Conservation (phyloP, 2,797 vertebrate genomes). For the Falco cherrug region DNA sequence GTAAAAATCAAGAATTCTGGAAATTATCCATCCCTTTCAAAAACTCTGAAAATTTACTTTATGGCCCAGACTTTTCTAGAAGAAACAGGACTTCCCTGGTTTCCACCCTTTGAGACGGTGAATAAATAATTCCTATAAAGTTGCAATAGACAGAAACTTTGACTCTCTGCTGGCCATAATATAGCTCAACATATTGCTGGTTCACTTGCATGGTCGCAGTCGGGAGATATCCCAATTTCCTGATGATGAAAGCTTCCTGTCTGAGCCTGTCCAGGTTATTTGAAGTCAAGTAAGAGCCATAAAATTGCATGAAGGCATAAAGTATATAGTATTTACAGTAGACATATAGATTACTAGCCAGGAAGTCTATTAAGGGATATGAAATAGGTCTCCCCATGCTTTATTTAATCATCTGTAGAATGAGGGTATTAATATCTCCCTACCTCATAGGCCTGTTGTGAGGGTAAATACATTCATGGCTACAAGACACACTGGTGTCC, state of each 20-base stretch:
- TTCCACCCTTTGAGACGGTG: neutral
- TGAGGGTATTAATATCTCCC: neutral
- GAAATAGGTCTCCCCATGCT: neutral
- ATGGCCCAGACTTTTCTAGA: neutral
- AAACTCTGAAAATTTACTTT: neutral
- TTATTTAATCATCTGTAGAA: constrained; percentile 15
- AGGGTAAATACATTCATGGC: neutral
- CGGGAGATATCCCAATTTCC: neutral
- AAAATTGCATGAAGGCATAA: neutral
- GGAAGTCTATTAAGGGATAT: neutral
- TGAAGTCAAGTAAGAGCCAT: neutral
- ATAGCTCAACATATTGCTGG: neutral
- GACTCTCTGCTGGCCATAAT: neutral
- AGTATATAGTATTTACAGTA: neutral
- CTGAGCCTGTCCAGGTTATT: neutral
- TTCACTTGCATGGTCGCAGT: neutral
- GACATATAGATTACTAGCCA: neutral
- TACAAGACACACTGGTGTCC: neutral
- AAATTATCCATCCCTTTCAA: neutral
- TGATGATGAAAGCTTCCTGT: neutral
- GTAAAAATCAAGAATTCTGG: neutral
- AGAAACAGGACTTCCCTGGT: neutral
- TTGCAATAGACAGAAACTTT: neutral
- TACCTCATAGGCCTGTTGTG: neutral
- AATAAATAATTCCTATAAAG: neutral